Conservation (phyloP, 2,888 invertebrate genomes). For the Petrophora chlorosata region DNA sequence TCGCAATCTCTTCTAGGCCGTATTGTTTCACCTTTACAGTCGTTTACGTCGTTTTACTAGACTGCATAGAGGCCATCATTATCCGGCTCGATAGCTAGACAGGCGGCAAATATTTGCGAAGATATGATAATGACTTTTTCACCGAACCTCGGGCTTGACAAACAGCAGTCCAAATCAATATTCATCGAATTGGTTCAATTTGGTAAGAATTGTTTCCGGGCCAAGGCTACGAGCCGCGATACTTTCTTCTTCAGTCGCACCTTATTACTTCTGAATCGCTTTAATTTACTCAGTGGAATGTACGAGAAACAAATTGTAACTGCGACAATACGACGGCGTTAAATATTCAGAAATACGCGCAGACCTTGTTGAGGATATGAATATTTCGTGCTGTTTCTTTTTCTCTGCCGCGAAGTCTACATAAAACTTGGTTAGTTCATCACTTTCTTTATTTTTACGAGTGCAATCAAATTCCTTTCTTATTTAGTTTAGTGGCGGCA, state of each 20-base stretch:
- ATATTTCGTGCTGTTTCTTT: neutral
- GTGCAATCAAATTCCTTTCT: no score
- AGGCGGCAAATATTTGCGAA: constrained; percentile 5
- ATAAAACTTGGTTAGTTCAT: no score
- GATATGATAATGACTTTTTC: constrained; percentile 3
- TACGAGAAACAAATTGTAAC: constrained; percentile 1
- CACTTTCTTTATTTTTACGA: no score
- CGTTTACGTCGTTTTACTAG: no score
- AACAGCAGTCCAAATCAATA: constrained; percentile 15
- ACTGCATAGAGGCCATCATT: constrained; percentile 1
- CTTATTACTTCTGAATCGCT: constrained; percentile 1
- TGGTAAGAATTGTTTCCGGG: constrained; percentile 10
- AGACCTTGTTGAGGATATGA: constrained; percentile 5
- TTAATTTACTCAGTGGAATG: constrained; percentile 3
- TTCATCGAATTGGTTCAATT: constrained; percentile 8
- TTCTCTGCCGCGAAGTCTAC: no score
- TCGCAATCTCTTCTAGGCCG: neutral
- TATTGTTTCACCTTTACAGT: constrained; percentile 1
- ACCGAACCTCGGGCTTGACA: neutral
- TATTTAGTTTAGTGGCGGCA: no score
- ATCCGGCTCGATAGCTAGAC: constrained; percentile 4
- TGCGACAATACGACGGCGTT: neutral
- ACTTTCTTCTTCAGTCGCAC: constrained; percentile 9
- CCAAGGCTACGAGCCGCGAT: constrained; percentile 7
- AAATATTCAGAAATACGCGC: constrained; percentile 7